Conservation (phyloP, 2,888 invertebrate genomes). For the Folsomia manolachei region DNA sequence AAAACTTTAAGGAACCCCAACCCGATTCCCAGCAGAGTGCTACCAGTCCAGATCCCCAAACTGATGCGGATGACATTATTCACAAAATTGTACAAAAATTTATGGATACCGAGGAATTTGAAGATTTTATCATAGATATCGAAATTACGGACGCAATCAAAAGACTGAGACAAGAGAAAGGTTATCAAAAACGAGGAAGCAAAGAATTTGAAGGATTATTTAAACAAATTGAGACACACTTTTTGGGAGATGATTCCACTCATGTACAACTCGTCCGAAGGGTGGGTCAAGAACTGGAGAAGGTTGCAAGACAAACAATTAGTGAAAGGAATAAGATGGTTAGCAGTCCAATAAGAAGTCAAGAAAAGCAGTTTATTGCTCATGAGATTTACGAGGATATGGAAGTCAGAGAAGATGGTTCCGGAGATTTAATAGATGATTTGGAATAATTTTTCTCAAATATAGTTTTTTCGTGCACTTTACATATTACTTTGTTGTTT, state of each 20-base stretch:
- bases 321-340: constrained; percentile 25
- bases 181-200: constrained; percentile 31
- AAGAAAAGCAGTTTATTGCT: constrained; percentile 29
- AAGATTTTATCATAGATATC: constrained; percentile 41
- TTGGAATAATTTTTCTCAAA: no score
- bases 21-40: not conserved
- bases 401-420: not conserved
- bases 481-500: no score
- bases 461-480: no score
- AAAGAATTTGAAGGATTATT: constrained; percentile 41
- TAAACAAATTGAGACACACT: constrained; percentile 36
- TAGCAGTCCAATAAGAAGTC: constrained; percentile 27
- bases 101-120: constrained; percentile 35
- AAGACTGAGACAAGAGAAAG: constrained; percentile 33
- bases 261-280: constrained; percentile 33
- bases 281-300: constrained; percentile 37
- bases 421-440: no score
- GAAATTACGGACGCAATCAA: constrained; percentile 38
- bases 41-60: not conserved
- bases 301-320: constrained; percentile 31
- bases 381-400: constrained; percentile 29
- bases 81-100: constrained; percentile 37
- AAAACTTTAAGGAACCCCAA: constrained; percentile 26
- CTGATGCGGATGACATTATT: no score
- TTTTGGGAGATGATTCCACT: constrained; percentile 42